These are phyloP conservation scores for Oreochromis grahami DNA, from an alignment of 2,797 vertebrate genomes.

Conservation along the genomic window DNA sequence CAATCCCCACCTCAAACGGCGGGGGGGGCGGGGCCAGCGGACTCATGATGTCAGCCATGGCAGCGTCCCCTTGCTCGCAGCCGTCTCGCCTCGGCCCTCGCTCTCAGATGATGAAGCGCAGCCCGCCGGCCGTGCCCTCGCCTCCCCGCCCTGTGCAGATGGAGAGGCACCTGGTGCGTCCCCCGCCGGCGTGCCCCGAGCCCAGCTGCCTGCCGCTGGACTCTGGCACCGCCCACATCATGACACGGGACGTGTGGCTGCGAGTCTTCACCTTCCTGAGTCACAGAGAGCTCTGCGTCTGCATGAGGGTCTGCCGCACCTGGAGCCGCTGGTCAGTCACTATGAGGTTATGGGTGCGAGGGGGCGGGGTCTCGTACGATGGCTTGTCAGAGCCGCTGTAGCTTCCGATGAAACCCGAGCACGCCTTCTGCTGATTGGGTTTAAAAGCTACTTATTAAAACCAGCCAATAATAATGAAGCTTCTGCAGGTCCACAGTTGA, in stretches of 20 bases:
- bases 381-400: neutral
- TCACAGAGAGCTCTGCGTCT: slow-evolving; percentile 87
- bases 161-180: slow-evolving; percentile 87
- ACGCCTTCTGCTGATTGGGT: neutral
- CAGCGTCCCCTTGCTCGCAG: slow-evolving; percentile 68
- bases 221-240: slow-evolving; percentile 83
- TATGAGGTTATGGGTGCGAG: neutral
- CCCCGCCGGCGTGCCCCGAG: slow-evolving; percentile 87
- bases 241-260: slow-evolving; percentile 86
- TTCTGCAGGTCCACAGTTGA: neutral
- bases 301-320: slow-evolving; percentile 92
- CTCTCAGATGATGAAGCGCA: slow-evolving; percentile 79
- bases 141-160: slow-evolving; percentile 85
- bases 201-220: slow-evolving; percentile 88
- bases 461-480: neutral
- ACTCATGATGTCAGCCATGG: slow-evolving; percentile 52
- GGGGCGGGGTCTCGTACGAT: neutral
- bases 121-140: slow-evolving; percentile 83
- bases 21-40: slow-evolving; percentile 46
- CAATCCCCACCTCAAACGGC: slow-evolving; percentile 61
- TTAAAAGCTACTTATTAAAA: neutral
- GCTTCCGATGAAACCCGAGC: fast-evolving
- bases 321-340: slow-evolving; percentile 87
- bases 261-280: slow-evolving; percentile 86
- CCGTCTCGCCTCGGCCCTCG: slow-evolving; percentile 71